Conservation (phyloP, 2,113 vertebrate species). For the Burhinus bistriatus region DNA sequence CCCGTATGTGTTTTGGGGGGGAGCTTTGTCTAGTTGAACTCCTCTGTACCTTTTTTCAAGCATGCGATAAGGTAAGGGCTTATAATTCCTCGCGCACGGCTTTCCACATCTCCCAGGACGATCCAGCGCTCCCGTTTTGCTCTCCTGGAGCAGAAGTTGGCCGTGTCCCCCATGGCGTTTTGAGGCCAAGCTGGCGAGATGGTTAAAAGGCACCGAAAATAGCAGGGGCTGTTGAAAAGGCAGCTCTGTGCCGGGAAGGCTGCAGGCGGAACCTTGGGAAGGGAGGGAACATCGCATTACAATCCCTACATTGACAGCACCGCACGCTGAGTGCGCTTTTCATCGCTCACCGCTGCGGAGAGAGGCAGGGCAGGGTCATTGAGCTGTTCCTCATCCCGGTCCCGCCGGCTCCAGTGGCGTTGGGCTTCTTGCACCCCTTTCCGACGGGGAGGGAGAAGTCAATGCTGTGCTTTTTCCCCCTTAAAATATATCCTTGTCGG, state of each 20-base stretch:
- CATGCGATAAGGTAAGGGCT: background rate
- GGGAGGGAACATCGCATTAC: background rate
- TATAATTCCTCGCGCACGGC: background rate
- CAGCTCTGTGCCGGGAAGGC: background rate
- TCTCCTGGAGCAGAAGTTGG: background rate
- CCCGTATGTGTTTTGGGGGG: background rate
- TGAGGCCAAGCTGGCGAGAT: background rate
- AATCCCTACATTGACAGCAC: slow-evolving; percentile 1
- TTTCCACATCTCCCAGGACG: background rate
- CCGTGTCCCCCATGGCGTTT: background rate
- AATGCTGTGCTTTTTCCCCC: background rate
- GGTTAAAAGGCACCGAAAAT: background rate
- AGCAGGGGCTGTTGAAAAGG: slow-evolving; percentile 14
- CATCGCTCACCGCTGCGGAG: background rate
- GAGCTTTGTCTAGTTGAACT: background rate
- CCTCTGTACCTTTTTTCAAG: background rate
- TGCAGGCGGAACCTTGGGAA: background rate
- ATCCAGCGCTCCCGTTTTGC: background rate
- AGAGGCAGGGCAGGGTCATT: background rate
- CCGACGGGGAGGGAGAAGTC: background rate
- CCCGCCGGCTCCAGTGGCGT: accelerated
- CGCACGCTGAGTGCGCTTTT: background rate
- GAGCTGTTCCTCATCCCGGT: background rate
- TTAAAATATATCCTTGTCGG: background rate
- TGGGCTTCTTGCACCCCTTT: background rate